Evolutionary conservation across 2,113 vertebrate species (phyloP).

Genomic region (Spheniscus mendiculus): DNA sequence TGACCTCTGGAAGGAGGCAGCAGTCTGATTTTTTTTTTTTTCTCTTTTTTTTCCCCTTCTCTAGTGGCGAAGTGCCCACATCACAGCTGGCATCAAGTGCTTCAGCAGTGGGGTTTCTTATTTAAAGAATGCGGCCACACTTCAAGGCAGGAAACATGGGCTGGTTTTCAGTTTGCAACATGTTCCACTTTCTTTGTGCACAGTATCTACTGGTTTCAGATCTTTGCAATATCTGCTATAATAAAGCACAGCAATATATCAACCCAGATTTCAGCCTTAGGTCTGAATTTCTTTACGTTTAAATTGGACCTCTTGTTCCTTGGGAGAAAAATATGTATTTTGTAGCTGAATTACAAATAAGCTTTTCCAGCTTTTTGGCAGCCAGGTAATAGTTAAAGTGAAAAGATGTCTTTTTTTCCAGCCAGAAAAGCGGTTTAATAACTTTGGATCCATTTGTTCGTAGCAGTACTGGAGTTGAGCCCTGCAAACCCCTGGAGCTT

Average conservation of each 20-base stretch:
- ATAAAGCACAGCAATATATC: not conserved
- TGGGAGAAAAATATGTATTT: not conserved
- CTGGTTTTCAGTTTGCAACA: not conserved
- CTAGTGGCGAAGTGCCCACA: not conserved
- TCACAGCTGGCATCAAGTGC: not conserved
- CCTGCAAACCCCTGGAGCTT: slow-evolving; percentile 74
- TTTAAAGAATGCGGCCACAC: not conserved
- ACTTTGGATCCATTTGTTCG: slow-evolving; percentile 65
- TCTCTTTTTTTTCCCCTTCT: not conserved
- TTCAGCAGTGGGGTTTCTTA: not conserved
- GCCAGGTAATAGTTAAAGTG: slow-evolving; percentile 64
- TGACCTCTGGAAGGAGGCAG: slow-evolving; percentile 18
- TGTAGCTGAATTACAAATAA: slow-evolving; percentile 35
- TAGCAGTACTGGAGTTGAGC: slow-evolving; percentile 63
- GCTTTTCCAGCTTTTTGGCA: slow-evolving; percentile 65
- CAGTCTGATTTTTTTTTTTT: not conserved
- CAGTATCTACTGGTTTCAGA: not conserved
- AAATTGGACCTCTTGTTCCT: slow-evolving; percentile 6
- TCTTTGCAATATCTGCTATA: not conserved
- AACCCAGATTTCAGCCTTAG: not conserved
- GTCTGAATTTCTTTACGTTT: slow-evolving; percentile 16
- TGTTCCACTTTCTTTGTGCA: not conserved
- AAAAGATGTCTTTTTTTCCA: slow-evolving; percentile 63
- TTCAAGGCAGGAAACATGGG: not conserved
- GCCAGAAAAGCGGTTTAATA: slow-evolving; percentile 73